A percentile compares a stretch with the other conserved stretches of the same genome.
Conservation (phyloP, 2,797 vertebrate species). For the Lagocephalus sceleratus region DNA sequence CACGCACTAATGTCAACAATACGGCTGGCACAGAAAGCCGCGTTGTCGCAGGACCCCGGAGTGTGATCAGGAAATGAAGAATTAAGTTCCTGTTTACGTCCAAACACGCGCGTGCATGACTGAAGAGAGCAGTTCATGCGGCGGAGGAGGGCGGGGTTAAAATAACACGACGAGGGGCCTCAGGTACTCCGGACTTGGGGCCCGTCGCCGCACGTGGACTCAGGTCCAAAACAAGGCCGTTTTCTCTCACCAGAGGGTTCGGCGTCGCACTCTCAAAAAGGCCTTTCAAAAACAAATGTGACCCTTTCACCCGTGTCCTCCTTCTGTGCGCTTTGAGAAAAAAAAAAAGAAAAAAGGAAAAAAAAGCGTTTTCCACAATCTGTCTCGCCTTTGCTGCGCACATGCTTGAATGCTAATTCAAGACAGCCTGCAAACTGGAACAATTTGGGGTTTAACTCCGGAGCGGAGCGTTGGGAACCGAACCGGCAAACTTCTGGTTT, state of each 20-base stretch:
- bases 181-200: slow-evolving; percentile 33
- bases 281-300: slow-evolving; percentile 56
- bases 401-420: slow-evolving; percentile 24
- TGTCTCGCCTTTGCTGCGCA: slow-evolving; percentile 4
- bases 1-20: slow-evolving; percentile 48
- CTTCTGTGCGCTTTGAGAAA: slow-evolving; percentile 8
- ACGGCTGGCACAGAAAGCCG: slow-evolving; percentile 41
- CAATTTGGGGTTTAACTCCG: slow-evolving; percentile 22
- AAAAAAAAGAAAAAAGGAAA: too few relatives aligned
- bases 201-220: slow-evolving; percentile 27
- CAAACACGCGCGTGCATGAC: slow-evolving; percentile 42
- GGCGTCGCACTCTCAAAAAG: slow-evolving; percentile 49
- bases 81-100: slow-evolving; percentile 71
- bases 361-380: slow-evolving; percentile 18
- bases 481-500: slow-evolving; percentile 37
- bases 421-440: slow-evolving; percentile 37
- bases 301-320: slow-evolving; percentile 49
- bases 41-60: slow-evolving; percentile 50
- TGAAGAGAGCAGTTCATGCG: slow-evolving; percentile 44
- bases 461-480: slow-evolving; percentile 29
- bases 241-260: slow-evolving; percentile 57
- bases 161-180: slow-evolving; percentile 59
- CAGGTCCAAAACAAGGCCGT: slow-evolving; percentile 33
- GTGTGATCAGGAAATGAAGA: slow-evolving; percentile 70
- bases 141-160: slow-evolving; percentile 56